Evolutionary conservation across 2,888 invertebrate genomes (phyloP).

Genomic region (Xestia xanthographa): DNA sequence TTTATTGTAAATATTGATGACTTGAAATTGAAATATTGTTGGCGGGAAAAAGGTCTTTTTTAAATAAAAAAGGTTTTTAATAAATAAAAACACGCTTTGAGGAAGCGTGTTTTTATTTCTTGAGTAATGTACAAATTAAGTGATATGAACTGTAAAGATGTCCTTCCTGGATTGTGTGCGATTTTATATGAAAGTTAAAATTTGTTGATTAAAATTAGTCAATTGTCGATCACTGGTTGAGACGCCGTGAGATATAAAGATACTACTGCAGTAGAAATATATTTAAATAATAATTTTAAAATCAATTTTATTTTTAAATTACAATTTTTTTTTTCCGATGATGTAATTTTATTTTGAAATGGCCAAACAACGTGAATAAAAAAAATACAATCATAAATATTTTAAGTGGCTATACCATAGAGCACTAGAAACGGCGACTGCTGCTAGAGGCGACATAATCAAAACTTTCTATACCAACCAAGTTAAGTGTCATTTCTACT

Average conservation of each 20-base stretch:
- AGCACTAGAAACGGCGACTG: neutral
- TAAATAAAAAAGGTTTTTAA: slow-evolving; percentile 42
- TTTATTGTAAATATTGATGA: slow-evolving; percentile 36
- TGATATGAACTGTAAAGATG: slow-evolving; percentile 49
- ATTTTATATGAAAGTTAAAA: slow-evolving; percentile 50
- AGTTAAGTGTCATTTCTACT: neutral
- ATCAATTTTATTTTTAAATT: too few species aligned
- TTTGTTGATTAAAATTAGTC: slow-evolving; percentile 58
- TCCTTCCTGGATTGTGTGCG: slow-evolving; percentile 47
- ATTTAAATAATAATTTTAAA: too few species aligned
- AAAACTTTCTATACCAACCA: neutral
- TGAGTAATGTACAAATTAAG: slow-evolving; percentile 66
- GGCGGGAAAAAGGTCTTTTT: slow-evolving; percentile 7
- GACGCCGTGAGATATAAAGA: slow-evolving; percentile 58
- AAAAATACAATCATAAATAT: neutral
- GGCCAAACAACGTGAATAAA: neutral
- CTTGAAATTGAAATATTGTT: neutral
- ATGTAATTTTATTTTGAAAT: too few species aligned
- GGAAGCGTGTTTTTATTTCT: too few species aligned
- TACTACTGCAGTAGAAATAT: slow-evolving; percentile 19
- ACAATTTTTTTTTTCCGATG: slow-evolving; percentile 8
- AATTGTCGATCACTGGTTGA: slow-evolving; percentile 56
- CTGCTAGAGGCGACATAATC: neutral
- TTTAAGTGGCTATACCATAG: neutral
- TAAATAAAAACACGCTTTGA: slow-evolving; percentile 39